Evolutionary conservation across 2,888 invertebrate genomes (phyloP).

Genomic region (Microctonus brassicae): DNA sequence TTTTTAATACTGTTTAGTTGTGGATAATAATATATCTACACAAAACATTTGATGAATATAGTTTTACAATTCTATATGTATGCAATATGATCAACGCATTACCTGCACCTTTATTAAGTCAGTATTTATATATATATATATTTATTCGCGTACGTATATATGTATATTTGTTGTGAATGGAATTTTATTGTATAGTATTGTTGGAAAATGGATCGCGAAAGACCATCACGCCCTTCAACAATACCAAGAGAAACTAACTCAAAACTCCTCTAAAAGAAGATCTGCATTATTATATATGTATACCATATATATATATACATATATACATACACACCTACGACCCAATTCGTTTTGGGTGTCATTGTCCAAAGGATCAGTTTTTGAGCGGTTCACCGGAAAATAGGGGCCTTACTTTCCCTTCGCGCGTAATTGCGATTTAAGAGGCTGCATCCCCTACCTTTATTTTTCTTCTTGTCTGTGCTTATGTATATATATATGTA

Average conservation of each 20-base stretch:
- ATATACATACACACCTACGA: conserved; percentile 19
- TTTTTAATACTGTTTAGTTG: too few relatives aligned
- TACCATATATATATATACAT: background rate
- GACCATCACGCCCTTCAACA: conserved; percentile 56
- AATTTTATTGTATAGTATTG: conserved; percentile 4
- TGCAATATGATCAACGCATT: too few relatives aligned
- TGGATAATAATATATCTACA: too few relatives aligned
- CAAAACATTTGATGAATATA: too few relatives aligned
- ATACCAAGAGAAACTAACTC: conserved; percentile 37
- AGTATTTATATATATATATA: background rate
- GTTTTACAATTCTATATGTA: too few relatives aligned
- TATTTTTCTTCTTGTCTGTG: conserved; percentile 30
- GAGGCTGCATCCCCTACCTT: conserved; percentile 37
- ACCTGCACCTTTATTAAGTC: too few relatives aligned
- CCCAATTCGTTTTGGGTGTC: conserved; percentile 38
- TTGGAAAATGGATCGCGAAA: conserved; percentile 51
- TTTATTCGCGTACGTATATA: background rate
- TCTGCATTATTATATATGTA: background rate
- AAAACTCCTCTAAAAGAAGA: background rate
- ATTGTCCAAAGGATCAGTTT: conserved; percentile 43
- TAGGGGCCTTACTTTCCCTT: conserved; percentile 30
- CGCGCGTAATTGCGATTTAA: conserved; percentile 50
- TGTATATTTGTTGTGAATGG: background rate
- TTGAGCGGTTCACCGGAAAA: conserved; percentile 46
- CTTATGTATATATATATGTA: conserved; percentile 21